Evolutionary conservation across 2,888 invertebrate genomes (phyloP), one percentile per base, ranked within the genome.

Genomic region (Micropterix aruncella): DNA sequence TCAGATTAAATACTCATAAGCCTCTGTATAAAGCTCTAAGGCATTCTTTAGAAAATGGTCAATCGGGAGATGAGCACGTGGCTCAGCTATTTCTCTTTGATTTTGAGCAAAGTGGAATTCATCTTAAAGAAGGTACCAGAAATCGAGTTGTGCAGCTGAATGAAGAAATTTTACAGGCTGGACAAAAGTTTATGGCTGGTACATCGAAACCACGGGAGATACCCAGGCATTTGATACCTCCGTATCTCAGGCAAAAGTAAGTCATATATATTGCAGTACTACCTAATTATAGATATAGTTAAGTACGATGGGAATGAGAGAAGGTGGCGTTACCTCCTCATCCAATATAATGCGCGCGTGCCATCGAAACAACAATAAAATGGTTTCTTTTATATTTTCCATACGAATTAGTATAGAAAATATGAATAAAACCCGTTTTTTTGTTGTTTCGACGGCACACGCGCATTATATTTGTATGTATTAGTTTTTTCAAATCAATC

Each of bases 61-160:
- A 95, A 53, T 76, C 77, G 0, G 80, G 89, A 0, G 97, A 99
- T 59, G 66, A 80, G 46, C 86, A 94, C 58, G 87, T 97, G 1
- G 83, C 88, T 0, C 76, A 83, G 54, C 67, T 99, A 40, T 96
- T 99, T 61, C 68, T 96, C 3, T 91, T 93, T 60, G 97, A 99
- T 63, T 99, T 99, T 64, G 95, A 99, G 59, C 94, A 95, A 61
- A 88, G 91, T 59, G 99, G 97, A 2, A 97, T 99, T 48, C 96
- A 99, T 61, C 69, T 99, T 46, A 77, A 82, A 5, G 85, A 90
- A 49, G 64, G 69, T 0, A 77, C 83, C 38, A 70, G 92, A 17
- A 62, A 70, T 45, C 61, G 70, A 54, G 94, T 96, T 40, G 95
- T 96, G 1, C 71, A 78, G 0, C 69, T 96, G 16, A 96, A 94